Base-by-base conservation (phyloP, 1,140 invertebrate genomes). In the Meloidogyne chitwoodi region DNA sequence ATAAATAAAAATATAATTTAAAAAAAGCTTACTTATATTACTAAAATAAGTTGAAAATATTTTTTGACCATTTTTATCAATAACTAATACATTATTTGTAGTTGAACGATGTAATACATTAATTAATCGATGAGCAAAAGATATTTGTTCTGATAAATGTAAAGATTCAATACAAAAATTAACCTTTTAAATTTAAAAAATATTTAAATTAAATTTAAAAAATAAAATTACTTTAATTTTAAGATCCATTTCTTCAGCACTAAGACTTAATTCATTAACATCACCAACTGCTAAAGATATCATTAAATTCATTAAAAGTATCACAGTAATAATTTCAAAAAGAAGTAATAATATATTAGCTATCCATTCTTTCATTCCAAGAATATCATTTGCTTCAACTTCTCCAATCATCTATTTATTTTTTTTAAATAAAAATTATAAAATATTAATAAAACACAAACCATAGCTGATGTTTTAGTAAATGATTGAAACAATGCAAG, bases 161-260 rank as follows among this genome's bases (percentile, higher is more conserved):
- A 82, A 61, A 8, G 82, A 76, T 74, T 82, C 81, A 44, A 82
- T 84, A 63, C 82, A 84, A 62, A 82, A 82, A 66, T 82, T 82
- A n/a, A 81, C 61, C 79, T 80, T 73, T 38, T n/a, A 27, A 68
- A 0, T 22, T 27, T 10, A 79, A 77, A 56, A 19, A 64, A 29
- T 80, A 68, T 19, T 24, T 38, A 4, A 26, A 19, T 22, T 26
- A 8, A 77, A 66, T 11, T 75, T 16, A 77, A 16, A 44, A 26
- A 26, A 74, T 16, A 16, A 27, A 10, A n/a, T 16, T 65, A 68
- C 79, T 65, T 82, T 82, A 14, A 82, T 84, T 22, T 74, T 72
- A 14, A 82, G 61, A 26, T 84, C 64, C 31, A 61, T 63, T 26
- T 84, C 79, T 48, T 82, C 81, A 16, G 81, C 82, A 63, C 63